Conservation (phyloP, 2,888 invertebrate genomes). For the Notocelia uddmanniana region DNA sequence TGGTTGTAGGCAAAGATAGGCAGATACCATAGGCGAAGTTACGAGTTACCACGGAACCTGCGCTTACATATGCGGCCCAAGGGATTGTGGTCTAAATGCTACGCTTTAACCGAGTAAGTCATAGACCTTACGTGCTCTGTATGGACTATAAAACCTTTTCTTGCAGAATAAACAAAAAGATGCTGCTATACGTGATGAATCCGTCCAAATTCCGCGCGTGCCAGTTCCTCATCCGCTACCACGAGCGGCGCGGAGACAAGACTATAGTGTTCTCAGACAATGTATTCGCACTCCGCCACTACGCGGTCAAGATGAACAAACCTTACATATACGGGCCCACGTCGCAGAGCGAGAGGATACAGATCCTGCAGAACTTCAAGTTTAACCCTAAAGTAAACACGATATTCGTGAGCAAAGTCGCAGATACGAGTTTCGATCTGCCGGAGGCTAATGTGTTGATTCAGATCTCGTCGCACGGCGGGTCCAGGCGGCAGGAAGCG, state of each 20-base stretch:
- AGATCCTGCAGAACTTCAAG: conserved; percentile 99
- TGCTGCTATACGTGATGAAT: conserved; percentile 99
- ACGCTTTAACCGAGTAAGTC: background rate
- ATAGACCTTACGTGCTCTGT: background rate
- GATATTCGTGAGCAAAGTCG: conserved; percentile 99
- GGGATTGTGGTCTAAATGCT: too few species aligned
- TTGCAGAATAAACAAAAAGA: conserved; percentile 93
- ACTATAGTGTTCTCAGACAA: conserved; percentile 99
- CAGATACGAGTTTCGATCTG: conserved; percentile 99
- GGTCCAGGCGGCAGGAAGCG: conserved; percentile 98
- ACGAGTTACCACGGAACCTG: too few species aligned
- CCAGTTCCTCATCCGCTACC: conserved; percentile 96
- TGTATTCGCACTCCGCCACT: conserved; percentile 98
- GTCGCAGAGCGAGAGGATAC: conserved; percentile 97
- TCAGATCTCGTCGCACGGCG: conserved; percentile 99
- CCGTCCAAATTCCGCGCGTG: conserved; percentile 99
- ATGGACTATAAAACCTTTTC: background rate
- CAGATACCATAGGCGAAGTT: too few species aligned
- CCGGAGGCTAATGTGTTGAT: conserved; percentile 99
- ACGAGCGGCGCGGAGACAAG: conserved; percentile 98
- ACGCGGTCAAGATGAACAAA: conserved; percentile 98
- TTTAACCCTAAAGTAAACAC: conserved; percentile 99
- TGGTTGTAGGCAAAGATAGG: too few species aligned
- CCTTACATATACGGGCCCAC: conserved; percentile 99
- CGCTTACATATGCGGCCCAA: too few species aligned